These are phyloP conservation scores for Tragulus kanchil DNA, from an alignment of 2,113 vertebrate genomes.

Conservation along the genomic window DNA sequence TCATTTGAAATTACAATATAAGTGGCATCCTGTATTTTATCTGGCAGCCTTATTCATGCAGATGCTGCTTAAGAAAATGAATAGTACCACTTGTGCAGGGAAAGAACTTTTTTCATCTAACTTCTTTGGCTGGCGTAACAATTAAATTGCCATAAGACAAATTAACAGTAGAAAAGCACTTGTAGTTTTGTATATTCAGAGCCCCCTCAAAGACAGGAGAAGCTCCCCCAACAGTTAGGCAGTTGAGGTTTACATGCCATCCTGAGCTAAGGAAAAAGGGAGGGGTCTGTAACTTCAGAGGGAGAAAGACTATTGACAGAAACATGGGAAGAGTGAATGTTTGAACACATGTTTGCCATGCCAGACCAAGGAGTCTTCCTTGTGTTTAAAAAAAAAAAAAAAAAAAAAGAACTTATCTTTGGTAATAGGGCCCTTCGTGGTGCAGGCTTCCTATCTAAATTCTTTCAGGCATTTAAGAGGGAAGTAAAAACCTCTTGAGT, in stretches of 20 bases:
- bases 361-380: background rate
- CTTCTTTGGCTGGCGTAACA: background rate
- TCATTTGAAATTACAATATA: background rate
- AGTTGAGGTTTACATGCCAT: background rate
- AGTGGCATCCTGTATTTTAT: background rate
- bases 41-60: background rate
- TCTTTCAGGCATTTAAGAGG: background rate
- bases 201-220: background rate
- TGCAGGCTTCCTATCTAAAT: background rate
- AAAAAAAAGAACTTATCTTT: background rate
- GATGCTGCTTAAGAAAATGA: slow-evolving; percentile 3
- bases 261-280: no score
- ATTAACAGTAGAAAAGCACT: background rate
- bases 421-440: background rate
- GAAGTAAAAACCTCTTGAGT: background rate
- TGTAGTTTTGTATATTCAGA: background rate
- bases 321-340: no score
- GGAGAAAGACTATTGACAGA: background rate
- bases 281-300: background rate
- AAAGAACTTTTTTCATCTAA: background rate
- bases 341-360: background rate
- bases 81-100: background rate
- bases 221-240: background rate
- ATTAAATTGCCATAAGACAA: background rate
- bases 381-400: background rate